Conservation (phyloP, 2,113 vertebrate genomes). For the Myotis yumanensis region DNA sequence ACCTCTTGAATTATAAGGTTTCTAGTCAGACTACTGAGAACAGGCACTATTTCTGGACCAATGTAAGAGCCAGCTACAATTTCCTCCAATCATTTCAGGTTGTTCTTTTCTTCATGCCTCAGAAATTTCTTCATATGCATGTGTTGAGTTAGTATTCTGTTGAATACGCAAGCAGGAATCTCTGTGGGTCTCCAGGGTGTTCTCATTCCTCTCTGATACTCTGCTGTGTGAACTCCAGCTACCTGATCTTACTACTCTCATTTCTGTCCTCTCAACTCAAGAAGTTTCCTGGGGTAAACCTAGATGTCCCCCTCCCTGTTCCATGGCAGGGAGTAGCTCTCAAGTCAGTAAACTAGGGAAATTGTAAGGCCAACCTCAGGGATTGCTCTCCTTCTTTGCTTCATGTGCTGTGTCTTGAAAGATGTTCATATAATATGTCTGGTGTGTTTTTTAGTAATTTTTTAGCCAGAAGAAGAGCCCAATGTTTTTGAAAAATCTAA, state of each 20-base stretch:
- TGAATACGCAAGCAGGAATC: background rate
- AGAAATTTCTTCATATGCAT: background rate
- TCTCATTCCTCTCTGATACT: background rate
- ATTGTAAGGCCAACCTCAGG: background rate
- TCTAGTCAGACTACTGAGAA: background rate
- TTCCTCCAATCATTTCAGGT: background rate
- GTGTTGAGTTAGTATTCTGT: background rate
- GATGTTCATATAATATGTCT: background rate
- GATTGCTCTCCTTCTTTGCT: background rate
- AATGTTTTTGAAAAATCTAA: conserved; percentile 11
- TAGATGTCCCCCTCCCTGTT: background rate
- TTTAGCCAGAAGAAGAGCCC: background rate
- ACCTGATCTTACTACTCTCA: background rate
- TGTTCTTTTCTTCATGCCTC: background rate
- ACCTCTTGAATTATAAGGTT: background rate
- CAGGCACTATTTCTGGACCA: background rate
- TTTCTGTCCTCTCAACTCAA: background rate
- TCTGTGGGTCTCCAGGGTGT: background rate
- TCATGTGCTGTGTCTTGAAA: conserved; percentile 1
- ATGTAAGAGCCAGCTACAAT: background rate
- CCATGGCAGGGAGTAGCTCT: background rate
- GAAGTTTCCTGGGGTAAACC: background rate
- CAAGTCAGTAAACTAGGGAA: background rate
- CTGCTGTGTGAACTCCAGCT: background rate
- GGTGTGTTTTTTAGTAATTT: background rate